Percentiles rank a stretch among this genome's conserved stretches.
phyloP scores from a whole-genome alignment of 2,113 vertebrate species.

The Muscicapa adusta region DNA sequence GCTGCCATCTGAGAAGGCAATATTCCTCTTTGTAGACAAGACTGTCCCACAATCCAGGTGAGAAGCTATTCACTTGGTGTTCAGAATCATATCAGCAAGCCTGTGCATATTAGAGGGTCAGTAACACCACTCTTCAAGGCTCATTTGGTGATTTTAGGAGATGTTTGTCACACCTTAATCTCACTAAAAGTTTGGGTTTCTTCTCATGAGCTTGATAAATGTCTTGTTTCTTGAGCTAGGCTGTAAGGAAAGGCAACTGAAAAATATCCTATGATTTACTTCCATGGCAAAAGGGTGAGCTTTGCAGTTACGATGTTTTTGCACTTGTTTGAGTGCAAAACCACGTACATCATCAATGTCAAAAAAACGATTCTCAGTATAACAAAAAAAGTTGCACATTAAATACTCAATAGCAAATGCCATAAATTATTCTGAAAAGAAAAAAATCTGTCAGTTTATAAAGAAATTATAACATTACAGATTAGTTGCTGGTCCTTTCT shows the following conservation, averaged over 20 bases:
- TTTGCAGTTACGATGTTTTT: neutral
- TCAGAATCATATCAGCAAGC: neutral
- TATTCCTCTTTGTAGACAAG: slow-evolving; percentile 99
- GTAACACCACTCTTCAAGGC: neutral
- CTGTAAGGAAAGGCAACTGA: neutral
- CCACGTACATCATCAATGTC: neutral
- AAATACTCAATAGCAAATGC: neutral
- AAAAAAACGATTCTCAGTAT: neutral
- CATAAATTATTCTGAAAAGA: neutral
- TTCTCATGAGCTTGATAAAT: neutral
- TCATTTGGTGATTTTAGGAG: neutral
- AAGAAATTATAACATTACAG: neutral
- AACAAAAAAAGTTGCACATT: neutral
- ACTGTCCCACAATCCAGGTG: slow-evolving; percentile 99
- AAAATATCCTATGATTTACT: neutral
- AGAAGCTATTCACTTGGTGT: slow-evolving; percentile 34
- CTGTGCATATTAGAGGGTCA: neutral
- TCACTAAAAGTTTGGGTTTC: neutral
- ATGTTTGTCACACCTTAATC: neutral
- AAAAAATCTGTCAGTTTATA: neutral
- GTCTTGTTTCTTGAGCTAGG: neutral
- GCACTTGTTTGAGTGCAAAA: neutral
- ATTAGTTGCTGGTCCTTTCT: neutral
- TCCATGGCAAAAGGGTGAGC: neutral
- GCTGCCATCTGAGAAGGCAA: slow-evolving; percentile 97